These are phyloP conservation scores for Leptinotarsa peninsularis DNA, from an alignment of 2,888 invertebrate species.

Conservation along the genomic window DNA sequence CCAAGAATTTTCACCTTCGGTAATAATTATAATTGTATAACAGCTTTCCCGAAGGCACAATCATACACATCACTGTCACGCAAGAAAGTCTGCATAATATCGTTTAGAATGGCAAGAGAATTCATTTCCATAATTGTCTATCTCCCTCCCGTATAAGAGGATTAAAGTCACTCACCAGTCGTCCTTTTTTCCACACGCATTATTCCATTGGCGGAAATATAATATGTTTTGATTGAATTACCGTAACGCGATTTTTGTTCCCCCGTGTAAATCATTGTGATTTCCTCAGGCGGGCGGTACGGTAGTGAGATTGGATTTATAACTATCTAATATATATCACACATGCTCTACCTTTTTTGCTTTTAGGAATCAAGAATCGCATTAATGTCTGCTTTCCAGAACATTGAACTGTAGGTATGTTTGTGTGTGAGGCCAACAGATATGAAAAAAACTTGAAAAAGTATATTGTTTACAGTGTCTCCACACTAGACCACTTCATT, in stretches of 20 bases:
- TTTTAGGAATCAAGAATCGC: not conserved
- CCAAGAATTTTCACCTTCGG: slow-evolving; percentile 36
- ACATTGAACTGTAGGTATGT: slow-evolving; percentile 9
- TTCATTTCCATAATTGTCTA: not conserved
- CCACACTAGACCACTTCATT: no score
- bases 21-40: slow-evolving; percentile 44
- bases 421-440: no score
- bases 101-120: slow-evolving; percentile 22
- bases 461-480: no score
- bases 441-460: no score
- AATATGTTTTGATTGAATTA: slow-evolving; percentile 17
- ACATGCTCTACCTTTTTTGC: not conserved
- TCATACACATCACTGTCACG: slow-evolving; percentile 35
- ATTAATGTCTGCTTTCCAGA: slow-evolving; percentile 13
- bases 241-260: slow-evolving; percentile 2
- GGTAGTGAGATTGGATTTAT: slow-evolving; percentile 21
- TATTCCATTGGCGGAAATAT: slow-evolving; percentile 35
- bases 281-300: slow-evolving; percentile 1
- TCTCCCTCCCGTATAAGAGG: not conserved
- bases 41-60: slow-evolving; percentile 29
- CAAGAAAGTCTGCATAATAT: slow-evolving; percentile 42
- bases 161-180: not conserved
- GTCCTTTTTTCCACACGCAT: slow-evolving; percentile 23
- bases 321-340: slow-evolving; percentile 16
- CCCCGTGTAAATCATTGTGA: not conserved